These are phyloP conservation scores for Microtus montanus DNA, from an alignment of 2,113 vertebrate species.

Conservation along the genomic window DNA sequence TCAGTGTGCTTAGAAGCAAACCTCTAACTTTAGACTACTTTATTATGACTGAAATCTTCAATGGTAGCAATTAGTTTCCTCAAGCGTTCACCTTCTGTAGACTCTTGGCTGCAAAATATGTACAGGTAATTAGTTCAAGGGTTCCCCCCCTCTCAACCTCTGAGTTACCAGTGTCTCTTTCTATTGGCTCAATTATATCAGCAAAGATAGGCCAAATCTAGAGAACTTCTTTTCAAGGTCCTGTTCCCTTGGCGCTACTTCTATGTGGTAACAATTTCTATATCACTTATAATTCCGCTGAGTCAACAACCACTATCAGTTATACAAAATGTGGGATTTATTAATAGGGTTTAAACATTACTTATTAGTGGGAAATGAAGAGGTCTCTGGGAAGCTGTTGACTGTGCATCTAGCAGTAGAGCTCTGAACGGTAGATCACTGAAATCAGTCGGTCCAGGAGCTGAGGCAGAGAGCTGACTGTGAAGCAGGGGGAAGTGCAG, in stretches of 20 bases:
- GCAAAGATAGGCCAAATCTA: not conserved
- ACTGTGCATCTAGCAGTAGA: not conserved
- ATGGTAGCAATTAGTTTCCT: not conserved
- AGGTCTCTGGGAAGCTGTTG: not conserved
- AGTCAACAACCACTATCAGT: not conserved
- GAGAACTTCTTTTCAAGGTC: not conserved
- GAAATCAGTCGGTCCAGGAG: not conserved
- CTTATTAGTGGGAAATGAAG: not conserved
- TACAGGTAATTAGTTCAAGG: not conserved
- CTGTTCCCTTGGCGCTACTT: not conserved
- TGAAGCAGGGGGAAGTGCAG: not conserved
- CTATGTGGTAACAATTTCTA: not conserved
- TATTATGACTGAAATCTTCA: not conserved
- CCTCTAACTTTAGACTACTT: not conserved
- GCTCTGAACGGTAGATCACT: too few relatives aligned
- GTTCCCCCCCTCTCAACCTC: not conserved
- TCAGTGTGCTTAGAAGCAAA: not conserved
- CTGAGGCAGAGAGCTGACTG: not conserved
- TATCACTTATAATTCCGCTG: not conserved
- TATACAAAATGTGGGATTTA: not conserved
- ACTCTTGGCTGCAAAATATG: not conserved
- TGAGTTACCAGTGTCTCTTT: not conserved
- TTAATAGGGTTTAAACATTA: not conserved
- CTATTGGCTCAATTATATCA: not conserved
- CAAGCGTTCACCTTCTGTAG: not conserved